A percentile compares a stretch with the other conserved stretches of the same genome.
phyloP scores from a whole-genome alignment of 2,888 invertebrate species.

The Aproaerema taeniolella region DNA sequence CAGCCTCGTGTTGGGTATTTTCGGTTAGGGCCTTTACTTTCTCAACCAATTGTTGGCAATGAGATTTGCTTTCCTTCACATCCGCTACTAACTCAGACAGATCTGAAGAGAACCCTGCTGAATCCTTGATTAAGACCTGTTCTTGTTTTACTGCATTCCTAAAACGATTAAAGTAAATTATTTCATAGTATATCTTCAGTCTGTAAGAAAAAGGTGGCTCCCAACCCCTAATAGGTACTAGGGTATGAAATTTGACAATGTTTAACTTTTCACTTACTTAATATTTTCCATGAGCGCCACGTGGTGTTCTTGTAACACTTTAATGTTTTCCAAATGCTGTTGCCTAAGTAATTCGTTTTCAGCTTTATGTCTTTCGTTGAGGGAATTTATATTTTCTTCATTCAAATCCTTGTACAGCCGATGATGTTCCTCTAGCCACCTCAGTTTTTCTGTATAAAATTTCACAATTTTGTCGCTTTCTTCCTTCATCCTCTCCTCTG shows the following conservation, averaged over 20 bases:
- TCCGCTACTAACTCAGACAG: constrained; percentile 64
- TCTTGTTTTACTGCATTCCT: constrained; percentile 75
- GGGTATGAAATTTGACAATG: too few species aligned
- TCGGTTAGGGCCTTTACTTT: constrained; percentile 64
- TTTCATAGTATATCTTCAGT: too few species aligned
- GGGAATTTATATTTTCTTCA: constrained; percentile 63
- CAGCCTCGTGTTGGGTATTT: constrained; percentile 57
- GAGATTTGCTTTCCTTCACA: constrained; percentile 63
- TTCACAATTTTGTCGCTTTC: constrained; percentile 72
- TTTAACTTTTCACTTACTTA: constrained; percentile 58
- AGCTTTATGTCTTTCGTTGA: constrained; percentile 62
- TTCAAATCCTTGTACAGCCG: constrained; percentile 64
- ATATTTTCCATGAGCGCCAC: constrained; percentile 75
- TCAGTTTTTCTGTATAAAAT: constrained; percentile 70
- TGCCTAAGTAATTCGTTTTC: constrained; percentile 59
- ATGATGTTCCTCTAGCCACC: constrained; percentile 73
- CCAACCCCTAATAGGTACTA: too few species aligned
- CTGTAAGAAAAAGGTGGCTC: too few species aligned
- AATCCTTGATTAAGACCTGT: constrained; percentile 64
- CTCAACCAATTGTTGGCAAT: constrained; percentile 62
- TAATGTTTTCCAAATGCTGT: constrained; percentile 66
- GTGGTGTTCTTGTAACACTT: constrained; percentile 67
- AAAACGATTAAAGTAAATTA: too few species aligned
- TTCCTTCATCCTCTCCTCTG: constrained; percentile 78
- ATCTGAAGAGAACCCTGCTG: constrained; percentile 66